phyloP scores from a whole-genome alignment of 2,888 invertebrate genomes.

The Panopea generosa region DNA sequence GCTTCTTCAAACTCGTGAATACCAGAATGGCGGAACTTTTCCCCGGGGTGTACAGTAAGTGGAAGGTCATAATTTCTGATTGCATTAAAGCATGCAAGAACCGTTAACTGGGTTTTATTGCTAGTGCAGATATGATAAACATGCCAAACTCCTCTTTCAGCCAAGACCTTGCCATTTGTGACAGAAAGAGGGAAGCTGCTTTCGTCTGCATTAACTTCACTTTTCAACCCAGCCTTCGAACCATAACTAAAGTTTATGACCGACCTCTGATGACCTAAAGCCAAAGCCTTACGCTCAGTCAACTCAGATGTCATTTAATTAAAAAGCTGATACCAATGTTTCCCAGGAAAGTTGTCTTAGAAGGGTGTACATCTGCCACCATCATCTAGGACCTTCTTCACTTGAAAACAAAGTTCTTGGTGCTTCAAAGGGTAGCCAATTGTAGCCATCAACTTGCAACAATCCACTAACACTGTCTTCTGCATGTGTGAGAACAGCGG shows the following conservation, averaged over 20 bases:
- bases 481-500: slow-evolving; percentile 11
- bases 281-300: slow-evolving; percentile 5
- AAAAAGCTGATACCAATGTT: slow-evolving; percentile 25
- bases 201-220: slow-evolving; percentile 30
- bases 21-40: slow-evolving; percentile 33
- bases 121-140: slow-evolving; percentile 22
- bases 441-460: slow-evolving; percentile 19
- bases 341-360: slow-evolving; percentile 22
- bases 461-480: slow-evolving; percentile 22
- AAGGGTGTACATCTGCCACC: slow-evolving; percentile 17
- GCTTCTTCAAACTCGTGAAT: slow-evolving; percentile 30
- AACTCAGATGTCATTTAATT: slow-evolving; percentile 7
- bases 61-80: slow-evolving; percentile 38
- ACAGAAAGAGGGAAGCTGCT: slow-evolving; percentile 31
- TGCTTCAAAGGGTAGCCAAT: slow-evolving; percentile 25
- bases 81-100: slow-evolving; percentile 49
- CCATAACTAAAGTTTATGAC: slow-evolving; percentile 30
- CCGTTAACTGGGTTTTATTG: slow-evolving; percentile 52
- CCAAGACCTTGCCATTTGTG: slow-evolving; percentile 22
- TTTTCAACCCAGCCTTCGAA: slow-evolving; percentile 12
- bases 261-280: slow-evolving; percentile 30
- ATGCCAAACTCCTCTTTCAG: slow-evolving; percentile 16
- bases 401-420: slow-evolving; percentile 20
- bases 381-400: slow-evolving; percentile 21
- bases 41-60: slow-evolving; percentile 45